Evolutionary conservation across 2,797 vertebrate species (phyloP).

Genomic region (Schizopygopsis pylzovi): DNA sequence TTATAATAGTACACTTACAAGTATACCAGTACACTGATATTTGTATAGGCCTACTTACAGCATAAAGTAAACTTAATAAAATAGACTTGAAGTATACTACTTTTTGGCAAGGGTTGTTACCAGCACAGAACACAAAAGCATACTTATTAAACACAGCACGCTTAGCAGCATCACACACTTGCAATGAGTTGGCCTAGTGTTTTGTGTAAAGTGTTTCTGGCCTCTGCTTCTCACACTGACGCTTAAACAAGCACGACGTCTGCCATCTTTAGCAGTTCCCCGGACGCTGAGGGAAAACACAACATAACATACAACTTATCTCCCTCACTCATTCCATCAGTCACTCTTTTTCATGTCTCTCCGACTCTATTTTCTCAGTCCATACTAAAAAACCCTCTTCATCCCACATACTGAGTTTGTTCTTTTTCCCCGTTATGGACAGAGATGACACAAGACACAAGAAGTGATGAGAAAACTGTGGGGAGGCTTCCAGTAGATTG

Average conservation of each 20-base stretch:
- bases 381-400: constrained; percentile 75
- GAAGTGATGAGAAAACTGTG: constrained; percentile 99
- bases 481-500: constrained; percentile 99
- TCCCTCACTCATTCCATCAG: constrained; percentile 77
- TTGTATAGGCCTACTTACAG: no score
- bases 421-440: constrained; percentile 90
- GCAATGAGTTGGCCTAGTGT: not conserved
- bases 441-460: constrained; percentile 91
- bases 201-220: not conserved
- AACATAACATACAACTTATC: constrained; percentile 58
- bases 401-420: constrained; percentile 91
- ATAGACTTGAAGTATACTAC: no score
- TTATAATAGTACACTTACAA: no score
- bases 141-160: not conserved
- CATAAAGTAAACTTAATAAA: no score
- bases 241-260: constrained; percentile 15
- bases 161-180: not conserved
- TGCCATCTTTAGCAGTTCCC: constrained; percentile 25
- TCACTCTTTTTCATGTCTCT: constrained; percentile 77
- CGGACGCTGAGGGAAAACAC: constrained; percentile 24
- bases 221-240: not conserved
- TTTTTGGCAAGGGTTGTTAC: not conserved
- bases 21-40: no score
- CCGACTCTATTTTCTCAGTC: constrained; percentile 87
- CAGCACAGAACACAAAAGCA: not conserved